Evolutionary conservation across 2,797 vertebrate species (phyloP).

Genomic region (Oreonectes daqikongensis): DNA sequence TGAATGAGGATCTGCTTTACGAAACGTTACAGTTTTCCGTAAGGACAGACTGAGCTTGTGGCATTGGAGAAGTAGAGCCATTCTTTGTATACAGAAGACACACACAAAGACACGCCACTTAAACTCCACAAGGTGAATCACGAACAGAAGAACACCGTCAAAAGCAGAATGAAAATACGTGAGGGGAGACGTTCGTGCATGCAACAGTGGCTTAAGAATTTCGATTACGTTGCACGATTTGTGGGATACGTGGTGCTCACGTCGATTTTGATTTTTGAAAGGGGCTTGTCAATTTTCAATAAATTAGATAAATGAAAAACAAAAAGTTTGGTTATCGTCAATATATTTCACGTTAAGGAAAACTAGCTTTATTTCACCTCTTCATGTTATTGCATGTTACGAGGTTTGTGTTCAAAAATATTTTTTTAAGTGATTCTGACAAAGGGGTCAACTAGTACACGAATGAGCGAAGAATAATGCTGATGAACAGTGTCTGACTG

Average conservation of each 20-base stretch:
- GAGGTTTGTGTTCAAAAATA: constrained; percentile 24
- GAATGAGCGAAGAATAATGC: constrained; percentile 46
- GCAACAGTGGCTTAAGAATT: constrained; percentile 7
- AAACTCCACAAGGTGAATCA: constrained; percentile 69
- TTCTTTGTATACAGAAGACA: constrained; percentile 60
- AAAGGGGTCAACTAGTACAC: constrained; percentile 2
- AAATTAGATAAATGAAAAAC: neutral
- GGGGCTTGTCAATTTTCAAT: neutral
- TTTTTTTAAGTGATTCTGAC: constrained; percentile 4
- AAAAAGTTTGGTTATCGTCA: neutral
- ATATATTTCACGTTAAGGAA: neutral
- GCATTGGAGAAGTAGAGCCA: constrained; percentile 53
- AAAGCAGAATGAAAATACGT: constrained; percentile 45
- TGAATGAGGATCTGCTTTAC: constrained; percentile 25
- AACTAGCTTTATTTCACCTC: constrained; percentile 24
- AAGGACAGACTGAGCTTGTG: constrained; percentile 23
- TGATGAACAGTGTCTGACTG: constrained; percentile 77
- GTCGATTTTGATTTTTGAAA: constrained; percentile 53
- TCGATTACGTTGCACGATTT: constrained; percentile 47
- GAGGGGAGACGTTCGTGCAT: constrained; percentile 10
- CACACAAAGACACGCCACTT: constrained; percentile 47
- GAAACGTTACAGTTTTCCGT: neutral
- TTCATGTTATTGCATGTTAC: constrained; percentile 48
- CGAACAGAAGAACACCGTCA: constrained; percentile 59
- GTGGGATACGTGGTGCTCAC: neutral